These are phyloP conservation scores for Schizaphis graminum DNA, from an alignment of 2,888 invertebrate species.

Conservation along the genomic window DNA sequence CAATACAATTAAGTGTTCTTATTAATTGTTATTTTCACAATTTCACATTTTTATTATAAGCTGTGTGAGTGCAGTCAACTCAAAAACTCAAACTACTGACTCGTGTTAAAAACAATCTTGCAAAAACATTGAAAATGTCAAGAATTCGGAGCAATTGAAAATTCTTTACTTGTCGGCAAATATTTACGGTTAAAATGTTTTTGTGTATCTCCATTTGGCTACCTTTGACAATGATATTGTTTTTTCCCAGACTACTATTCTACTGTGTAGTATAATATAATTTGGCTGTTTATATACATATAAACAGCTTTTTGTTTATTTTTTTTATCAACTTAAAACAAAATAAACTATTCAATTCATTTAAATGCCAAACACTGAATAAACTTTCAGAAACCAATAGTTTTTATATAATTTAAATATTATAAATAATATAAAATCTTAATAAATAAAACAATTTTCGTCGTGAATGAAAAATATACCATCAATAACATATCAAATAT, in stretches of 20 bases:
- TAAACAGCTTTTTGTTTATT: neutral
- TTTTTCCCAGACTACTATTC: constrained; percentile 32
- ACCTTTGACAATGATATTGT: constrained; percentile 45
- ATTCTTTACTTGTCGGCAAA: constrained; percentile 31
- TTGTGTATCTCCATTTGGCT: constrained; percentile 3
- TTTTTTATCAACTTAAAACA: neutral
- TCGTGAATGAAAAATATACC: neutral
- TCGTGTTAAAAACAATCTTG: neutral
- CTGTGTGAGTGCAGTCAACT: neutral
- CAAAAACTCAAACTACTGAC: neutral
- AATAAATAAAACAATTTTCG: neutral
- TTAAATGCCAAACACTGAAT: constrained; percentile 14
- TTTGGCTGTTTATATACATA: neutral
- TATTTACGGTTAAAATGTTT: constrained; percentile 43
- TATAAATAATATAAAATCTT: neutral
- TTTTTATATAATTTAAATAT: constrained; percentile 40
- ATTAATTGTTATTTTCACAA: neutral
- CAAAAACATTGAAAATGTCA: constrained; percentile 1
- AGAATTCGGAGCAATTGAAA: constrained; percentile 45
- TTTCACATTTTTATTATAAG: neutral
- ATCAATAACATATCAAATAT: neutral
- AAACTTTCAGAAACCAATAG: constrained; percentile 13
- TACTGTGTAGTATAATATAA: neutral
- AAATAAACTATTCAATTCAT: constrained; percentile 24
- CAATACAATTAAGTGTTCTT: neutral